Evolutionary conservation across 2,113 vertebrate genomes (phyloP).

Genomic region (Nannospalax galili): DNA sequence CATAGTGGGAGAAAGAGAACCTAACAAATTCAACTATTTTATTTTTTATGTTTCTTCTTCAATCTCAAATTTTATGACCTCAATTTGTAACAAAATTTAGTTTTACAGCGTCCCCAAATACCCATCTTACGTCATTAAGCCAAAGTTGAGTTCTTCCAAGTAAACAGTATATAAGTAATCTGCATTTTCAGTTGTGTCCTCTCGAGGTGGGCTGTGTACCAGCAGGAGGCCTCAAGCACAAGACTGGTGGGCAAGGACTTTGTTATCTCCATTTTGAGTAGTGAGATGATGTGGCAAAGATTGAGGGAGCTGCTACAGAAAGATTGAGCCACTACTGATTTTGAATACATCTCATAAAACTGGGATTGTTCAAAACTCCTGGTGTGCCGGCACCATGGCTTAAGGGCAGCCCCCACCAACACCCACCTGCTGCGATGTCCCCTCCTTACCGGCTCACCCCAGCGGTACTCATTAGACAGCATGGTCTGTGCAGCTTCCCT

Average conservation of each 20-base stretch:
- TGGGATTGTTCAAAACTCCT: neutral
- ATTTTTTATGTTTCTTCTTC: neutral
- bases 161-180: neutral
- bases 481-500: constrained; percentile 24
- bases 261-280: neutral
- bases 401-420: neutral
- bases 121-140: neutral
- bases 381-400: neutral
- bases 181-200: neutral
- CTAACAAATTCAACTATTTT: neutral
- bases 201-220: neutral
- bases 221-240: neutral
- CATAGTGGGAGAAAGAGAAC: neutral
- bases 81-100: neutral
- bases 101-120: neutral
- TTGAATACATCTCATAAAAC: neutral
- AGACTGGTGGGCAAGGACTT: neutral
- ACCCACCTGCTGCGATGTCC: neutral
- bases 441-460: neutral
- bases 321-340: neutral
- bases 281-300: neutral
- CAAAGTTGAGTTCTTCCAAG: neutral
- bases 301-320: neutral
- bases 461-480: constrained; percentile 33
- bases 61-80: neutral